Conservation (phyloP, 2,113 vertebrate genomes). For the Entosphenus tridentatus region DNA sequence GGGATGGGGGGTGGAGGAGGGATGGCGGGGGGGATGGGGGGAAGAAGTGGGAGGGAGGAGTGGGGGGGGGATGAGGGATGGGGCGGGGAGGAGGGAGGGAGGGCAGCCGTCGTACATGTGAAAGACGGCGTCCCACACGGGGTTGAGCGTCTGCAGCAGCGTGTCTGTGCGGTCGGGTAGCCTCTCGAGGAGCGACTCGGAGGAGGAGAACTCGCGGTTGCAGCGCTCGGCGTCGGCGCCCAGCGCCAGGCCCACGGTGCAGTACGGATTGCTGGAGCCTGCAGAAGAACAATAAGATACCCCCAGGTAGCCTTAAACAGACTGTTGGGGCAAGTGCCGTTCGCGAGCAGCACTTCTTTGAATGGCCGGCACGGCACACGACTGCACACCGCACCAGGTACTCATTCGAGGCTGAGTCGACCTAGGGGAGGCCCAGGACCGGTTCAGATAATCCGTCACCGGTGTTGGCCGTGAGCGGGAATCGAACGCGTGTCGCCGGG, state of each 20-base stretch:
- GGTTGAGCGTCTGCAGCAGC: background rate
- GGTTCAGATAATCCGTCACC: too few species aligned
- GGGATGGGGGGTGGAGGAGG: too few species aligned
- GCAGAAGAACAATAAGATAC: background rate
- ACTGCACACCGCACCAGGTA: background rate
- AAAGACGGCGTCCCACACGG: constrained; percentile 1
- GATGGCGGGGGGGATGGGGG: too few species aligned
- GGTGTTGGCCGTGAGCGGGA: too few species aligned
- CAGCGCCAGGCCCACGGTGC: constrained; percentile 1
- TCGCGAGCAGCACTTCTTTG: background rate
- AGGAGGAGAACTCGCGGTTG: constrained; percentile 1
- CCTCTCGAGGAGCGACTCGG: constrained; percentile 2
- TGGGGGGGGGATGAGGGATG: too few species aligned
- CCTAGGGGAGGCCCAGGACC: too few species aligned
- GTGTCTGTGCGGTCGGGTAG: background rate
- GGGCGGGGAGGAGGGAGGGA: too few species aligned
- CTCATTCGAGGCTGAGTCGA: too few species aligned
- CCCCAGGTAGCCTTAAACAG: background rate
- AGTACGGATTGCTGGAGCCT: background rate
- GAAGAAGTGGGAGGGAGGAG: too few species aligned
- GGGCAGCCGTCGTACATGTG: background rate
- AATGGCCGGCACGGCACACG: background rate
- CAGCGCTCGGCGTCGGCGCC: background rate
- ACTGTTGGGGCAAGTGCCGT: background rate
- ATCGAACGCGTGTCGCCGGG: too few species aligned